A percentile compares a stretch with the other conserved stretches of the same genome.
phyloP scores from a whole-genome alignment of 2,113 vertebrate genomes.

The Scartelaos histophorus region DNA sequence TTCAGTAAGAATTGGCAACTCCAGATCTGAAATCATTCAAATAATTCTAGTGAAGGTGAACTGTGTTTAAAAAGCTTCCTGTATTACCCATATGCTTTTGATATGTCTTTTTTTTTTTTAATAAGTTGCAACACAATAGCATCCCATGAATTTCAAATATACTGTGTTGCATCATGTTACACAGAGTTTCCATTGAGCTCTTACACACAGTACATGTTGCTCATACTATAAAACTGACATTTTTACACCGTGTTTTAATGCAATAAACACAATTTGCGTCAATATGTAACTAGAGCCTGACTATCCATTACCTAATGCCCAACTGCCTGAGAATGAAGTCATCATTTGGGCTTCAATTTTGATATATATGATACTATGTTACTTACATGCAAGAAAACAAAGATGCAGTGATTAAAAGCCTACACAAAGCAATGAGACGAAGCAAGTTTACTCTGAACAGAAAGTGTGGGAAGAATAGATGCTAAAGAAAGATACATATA shows the following conservation, averaged over 20 bases:
- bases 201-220: constrained; percentile 27
- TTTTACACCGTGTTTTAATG: neutral
- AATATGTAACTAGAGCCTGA: constrained; percentile 61
- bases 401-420: neutral
- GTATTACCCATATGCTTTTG: neutral
- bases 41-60: too few relatives aligned
- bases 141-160: neutral
- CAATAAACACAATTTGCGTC: constrained; percentile 7
- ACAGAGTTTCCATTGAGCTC: constrained; percentile 19
- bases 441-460: constrained; percentile 45
- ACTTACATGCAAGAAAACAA: neutral
- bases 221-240: constrained; percentile 47
- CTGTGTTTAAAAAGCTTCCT: too few relatives aligned
- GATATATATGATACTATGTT: neutral
- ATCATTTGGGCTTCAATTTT: neutral
- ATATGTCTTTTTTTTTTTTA: neutral
- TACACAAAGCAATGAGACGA: constrained; percentile 36
- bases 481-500: constrained; percentile 74
- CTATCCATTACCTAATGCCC: constrained; percentile 6
- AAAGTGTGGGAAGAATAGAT: constrained; percentile 56
- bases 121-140: neutral
- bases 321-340: constrained; percentile 19
- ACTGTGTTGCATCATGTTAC: neutral
- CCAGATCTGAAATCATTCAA: too few relatives aligned
- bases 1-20: too few relatives aligned